Base-by-base conservation (phyloP, 2,113 vertebrate genomes). In the Rhea americana region DNA sequence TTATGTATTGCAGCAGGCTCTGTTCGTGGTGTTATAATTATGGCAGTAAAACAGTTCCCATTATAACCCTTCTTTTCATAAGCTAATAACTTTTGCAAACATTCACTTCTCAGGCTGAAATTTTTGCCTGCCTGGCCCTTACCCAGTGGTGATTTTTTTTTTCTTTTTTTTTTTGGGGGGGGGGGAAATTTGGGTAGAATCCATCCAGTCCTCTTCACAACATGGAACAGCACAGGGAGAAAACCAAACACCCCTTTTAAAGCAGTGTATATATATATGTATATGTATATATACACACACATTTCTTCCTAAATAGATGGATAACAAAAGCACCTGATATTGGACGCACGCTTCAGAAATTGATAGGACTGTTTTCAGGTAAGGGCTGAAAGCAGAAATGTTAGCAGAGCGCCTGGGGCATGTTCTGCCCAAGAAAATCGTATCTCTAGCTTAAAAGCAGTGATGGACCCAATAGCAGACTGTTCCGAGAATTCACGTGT, bases 11-110 rank as follows among this genome's bases (percentile, higher is more conserved):
- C 90, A 93, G 85, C 86, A 93, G 93, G 88, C 85, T 93, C 89
- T 92, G 87, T 89, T 93, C 30, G 0, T 82, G 84, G 92, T 79
- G 92, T 92, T 95, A 89, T 89, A 95, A 94, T 95, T 90, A 93
- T 47, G 53, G 91, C 80, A 96, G 65, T 96, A 96, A 96, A 97
- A 58, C 85, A 74, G 87, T 88, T 97, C 94, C 92, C 93, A 95
- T 90, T 85, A 91, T 95, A 91, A 83, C 85, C 45, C 58, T 76
- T 35, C 47, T 95, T 93, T 96, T 96, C 90, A 93, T 89, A 94
- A 93, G 81, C 92, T 88, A 84, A 68, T 93, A 96, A 96, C 89
- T 93, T 94, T 30, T 83, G 82, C 93, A 95, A 95, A 87, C 92
- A 76, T 90, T 95, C 51, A 79, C 75, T 89, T 93, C 81, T 85